Base-by-base conservation (phyloP, 2,888 invertebrate genomes). In the Drymonia ruficornis region DNA sequence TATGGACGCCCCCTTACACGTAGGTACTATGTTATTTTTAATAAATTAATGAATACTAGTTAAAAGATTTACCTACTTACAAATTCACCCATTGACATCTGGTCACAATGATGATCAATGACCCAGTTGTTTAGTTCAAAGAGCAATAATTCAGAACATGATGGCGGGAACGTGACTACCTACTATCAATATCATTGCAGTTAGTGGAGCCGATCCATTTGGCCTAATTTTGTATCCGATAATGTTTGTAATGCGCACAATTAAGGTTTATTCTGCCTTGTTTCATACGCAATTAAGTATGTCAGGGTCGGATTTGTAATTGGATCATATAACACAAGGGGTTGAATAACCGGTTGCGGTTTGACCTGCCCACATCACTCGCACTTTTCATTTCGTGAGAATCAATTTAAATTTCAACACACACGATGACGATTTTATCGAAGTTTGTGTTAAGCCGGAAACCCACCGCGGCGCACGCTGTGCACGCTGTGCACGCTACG, bases 221-320 rank as follows among this genome's bases (percentile, higher is more conserved):
- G 59, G 61, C 68, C 71, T 44, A 59, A 57, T 64, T 67, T 71
- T 64, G 51, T 58, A 61, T 67, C 64, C 55, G 29, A 15, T 50
- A 15, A 44, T 55, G 44, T 29, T 46, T 45, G 23, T 29, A 11
- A 16, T 29, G 1, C 11, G 2, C 2, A 15, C 7, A 1, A n/a
- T 3, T 29, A 46, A 28, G 15, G 29, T 29, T 43, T 19, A 13
- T 43, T 43, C 6, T 16, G 19, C 43, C 5, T 43, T 12, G 19
- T 12, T 43, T 19, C 9, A 11, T 40, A 12, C 4, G 16, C 15
- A 16, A 40, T 8, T 40, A n/a, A n/a, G n/a, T n/a, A 40, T 43
- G 43, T 43, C 43, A 43, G 43, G 43, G 40, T 40, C 13, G 19
- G 43, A 19, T 19, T 13, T 43, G 19, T 43, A 43, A 43, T 43